A percentile compares a stretch with the other conserved stretches of the same genome.
Conservation (phyloP, 2,888 invertebrate species). For the Bimastos eiseni region DNA sequence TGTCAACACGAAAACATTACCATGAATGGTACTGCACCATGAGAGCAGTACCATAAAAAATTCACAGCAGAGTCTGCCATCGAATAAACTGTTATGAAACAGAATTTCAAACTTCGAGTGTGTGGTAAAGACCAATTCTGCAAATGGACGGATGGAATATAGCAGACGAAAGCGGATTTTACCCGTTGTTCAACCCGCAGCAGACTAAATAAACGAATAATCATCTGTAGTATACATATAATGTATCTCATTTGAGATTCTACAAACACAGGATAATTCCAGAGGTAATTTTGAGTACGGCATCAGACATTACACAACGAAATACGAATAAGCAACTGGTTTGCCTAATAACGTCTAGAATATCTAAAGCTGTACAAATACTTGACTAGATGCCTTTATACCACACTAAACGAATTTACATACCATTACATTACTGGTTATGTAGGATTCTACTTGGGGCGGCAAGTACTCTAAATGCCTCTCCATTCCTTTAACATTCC, state of each 20-base stretch:
- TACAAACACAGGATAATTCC: neutral
- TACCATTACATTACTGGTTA: neutral
- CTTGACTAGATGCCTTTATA: neutral
- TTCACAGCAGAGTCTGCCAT: neutral
- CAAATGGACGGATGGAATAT: neutral
- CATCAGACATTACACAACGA: neutral
- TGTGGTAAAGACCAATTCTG: neutral
- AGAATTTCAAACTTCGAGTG: neutral
- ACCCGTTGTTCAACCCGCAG: neutral
- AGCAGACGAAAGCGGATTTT: neutral
- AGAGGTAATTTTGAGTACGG: neutral
- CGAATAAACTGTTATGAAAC: neutral
- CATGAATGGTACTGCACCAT: no score
- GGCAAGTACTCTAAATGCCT: neutral
- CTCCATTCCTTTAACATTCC: neutral
- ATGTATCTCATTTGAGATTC: no score
- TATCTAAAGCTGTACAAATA: neutral
- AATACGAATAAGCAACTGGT: neutral
- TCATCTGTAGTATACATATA: no score
- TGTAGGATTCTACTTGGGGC: neutral
- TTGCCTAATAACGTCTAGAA: neutral
- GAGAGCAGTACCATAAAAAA: neutral
- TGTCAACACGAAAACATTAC: no score
- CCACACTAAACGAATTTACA: neutral
- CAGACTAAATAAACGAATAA: neutral